phyloP scores from a whole-genome alignment of 1,140 invertebrate species.

The Triops longicaudatus region DNA sequence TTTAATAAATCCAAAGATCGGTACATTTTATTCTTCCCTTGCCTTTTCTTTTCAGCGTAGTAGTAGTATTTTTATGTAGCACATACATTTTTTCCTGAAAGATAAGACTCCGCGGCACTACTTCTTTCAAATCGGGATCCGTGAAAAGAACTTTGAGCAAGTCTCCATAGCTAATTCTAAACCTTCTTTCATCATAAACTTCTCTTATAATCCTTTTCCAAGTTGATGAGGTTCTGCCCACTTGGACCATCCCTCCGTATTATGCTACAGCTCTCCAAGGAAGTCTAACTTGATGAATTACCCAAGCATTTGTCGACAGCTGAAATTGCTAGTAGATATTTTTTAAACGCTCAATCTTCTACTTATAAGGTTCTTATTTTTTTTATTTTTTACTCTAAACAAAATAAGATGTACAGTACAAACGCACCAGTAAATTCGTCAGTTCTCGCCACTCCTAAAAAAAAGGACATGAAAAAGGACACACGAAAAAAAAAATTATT shows the following conservation, averaged over 20 bases:
- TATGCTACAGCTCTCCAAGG: not conserved
- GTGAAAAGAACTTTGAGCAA: not conserved
- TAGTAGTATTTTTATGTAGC: not conserved
- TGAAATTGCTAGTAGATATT: not conserved
- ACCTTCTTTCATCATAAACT: not conserved
- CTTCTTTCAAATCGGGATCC: not conserved
- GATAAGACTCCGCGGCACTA: not conserved
- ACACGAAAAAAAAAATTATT: not conserved
- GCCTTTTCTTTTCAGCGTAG: no score
- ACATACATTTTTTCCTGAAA: not conserved
- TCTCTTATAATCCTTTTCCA: not conserved
- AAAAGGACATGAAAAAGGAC: no score
- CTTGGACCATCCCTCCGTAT: slow-evolving; percentile 1
- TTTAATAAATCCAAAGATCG: no score
- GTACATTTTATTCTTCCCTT: no score
- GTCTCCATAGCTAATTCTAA: not conserved
- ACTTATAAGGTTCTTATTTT: not conserved
- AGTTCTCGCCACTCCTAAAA: no score
- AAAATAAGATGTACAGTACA: no score
- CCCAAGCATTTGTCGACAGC: not conserved
- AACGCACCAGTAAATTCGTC: no score
- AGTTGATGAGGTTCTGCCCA: slow-evolving; percentile 14
- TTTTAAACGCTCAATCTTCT: not conserved
- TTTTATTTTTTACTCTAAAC: not conserved
- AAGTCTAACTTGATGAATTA: not conserved